Conservation (phyloP, 2,113 vertebrate species). For the Petaurus breviceps region DNA sequence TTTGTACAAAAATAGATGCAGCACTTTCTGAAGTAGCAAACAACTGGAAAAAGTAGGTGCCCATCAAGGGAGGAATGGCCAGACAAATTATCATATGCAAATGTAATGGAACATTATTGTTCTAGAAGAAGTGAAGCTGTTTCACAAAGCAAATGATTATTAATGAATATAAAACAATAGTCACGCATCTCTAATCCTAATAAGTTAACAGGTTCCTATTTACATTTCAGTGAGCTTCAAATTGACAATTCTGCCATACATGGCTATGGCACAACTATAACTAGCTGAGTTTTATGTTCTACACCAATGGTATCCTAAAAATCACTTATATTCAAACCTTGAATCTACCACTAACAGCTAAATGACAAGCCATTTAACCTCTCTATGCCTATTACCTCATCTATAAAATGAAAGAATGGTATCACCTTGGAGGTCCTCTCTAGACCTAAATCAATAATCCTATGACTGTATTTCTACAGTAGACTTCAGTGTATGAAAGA, state of each 20-base stretch:
- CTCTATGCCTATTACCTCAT: not conserved
- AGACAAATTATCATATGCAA: not conserved
- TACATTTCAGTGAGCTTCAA: not conserved
- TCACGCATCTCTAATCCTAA: constrained; percentile 1
- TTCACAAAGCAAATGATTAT: not conserved
- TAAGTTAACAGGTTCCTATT: constrained; percentile 42
- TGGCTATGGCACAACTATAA: not conserved
- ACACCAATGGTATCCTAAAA: not conserved
- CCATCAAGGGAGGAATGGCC: not conserved
- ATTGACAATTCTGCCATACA: constrained; percentile 15
- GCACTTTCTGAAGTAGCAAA: not conserved
- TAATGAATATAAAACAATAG: constrained; percentile 39
- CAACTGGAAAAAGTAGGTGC: not conserved
- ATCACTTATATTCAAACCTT: not conserved
- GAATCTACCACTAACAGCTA: not conserved
- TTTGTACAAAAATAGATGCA: not conserved
- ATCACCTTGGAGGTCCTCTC: not conserved
- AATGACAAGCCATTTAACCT: not conserved
- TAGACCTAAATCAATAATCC: not conserved
- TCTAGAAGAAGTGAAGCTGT: not conserved
- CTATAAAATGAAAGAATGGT: not conserved
- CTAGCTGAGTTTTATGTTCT: not conserved
- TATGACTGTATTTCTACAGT: not conserved
- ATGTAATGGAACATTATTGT: not conserved
- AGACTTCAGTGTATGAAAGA: not conserved